Base-by-base conservation (phyloP, 2,113 vertebrate species). In the Bos javanicus region DNA sequence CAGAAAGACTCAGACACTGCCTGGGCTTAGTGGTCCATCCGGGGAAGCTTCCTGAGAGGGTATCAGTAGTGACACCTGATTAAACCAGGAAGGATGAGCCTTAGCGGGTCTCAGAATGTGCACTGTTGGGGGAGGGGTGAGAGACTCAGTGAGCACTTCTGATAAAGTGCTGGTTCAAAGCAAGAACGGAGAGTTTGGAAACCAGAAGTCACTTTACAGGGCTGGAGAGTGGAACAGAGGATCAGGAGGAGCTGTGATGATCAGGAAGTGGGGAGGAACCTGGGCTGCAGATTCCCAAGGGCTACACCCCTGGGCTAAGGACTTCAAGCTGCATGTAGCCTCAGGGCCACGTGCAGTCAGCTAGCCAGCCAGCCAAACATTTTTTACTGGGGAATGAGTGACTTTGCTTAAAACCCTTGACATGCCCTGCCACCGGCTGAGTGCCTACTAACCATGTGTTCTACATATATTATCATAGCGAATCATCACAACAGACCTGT, bases 391-490 rank as follows among this genome's bases (percentile, higher is more conserved):
- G 33, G n/a, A 87, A 43, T 33, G 54, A 64, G 17, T 76, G 36
- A 60, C 90, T 91, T 89, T 93, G 59, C 83, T 71, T 86, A 76
- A 91, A 83, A 76, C 26, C 94, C 28, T 78, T 96, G 87, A 50
- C 87, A 52, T 26, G 36, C 8, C 46, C 56, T 28, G 1, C 15
- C 1, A 54, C 78, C 21, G 21, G n/a, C 0, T 52, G 19, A 92
- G 13, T 56, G 14, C 50, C 74, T 74, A 57, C 92, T 39, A 30
- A 59, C 15, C 90, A 87, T 80, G 50, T 95, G 74, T 54, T 81
- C n/a, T 39, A 78, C 43, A 67, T 56, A 54, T 2, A 57, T 93
- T 78, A 62, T 54, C 83, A 33, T 84, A 30, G 12, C 1, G 10
- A 90, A 52, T 67, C 84, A 76, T 84, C 87, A 56, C 43, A 23